Percentiles rank a stretch among this genome's conserved stretches.
phyloP scores from a whole-genome alignment of 1,140 invertebrate species.

The Diachasmimorpha longicaudata region DNA sequence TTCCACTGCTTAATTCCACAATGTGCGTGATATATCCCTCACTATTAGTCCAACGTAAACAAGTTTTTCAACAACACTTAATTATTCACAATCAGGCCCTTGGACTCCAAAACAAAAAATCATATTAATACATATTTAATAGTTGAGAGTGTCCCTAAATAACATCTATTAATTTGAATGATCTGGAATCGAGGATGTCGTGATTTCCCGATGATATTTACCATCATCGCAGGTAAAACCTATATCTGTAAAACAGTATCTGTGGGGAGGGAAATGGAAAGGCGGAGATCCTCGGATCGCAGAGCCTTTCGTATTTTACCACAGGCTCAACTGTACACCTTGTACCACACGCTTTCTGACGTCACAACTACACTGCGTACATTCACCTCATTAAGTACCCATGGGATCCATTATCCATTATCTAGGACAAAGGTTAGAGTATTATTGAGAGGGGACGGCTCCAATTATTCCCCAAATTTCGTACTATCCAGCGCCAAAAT shows the following conservation, averaged over 20 bases:
- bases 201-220: no score
- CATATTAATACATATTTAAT: no score
- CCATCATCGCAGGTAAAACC: no score
- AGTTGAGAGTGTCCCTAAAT: no score
- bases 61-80: no score
- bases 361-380: conserved; percentile 29
- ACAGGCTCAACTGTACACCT: conserved; percentile 20
- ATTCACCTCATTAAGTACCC: conserved; percentile 31
- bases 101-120: no score
- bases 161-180: no score
- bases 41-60: no score
- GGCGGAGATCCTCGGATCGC: conserved; percentile 10
- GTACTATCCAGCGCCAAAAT: neutral
- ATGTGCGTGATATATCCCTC: no score
- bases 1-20: no score
- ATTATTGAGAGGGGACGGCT: neutral
- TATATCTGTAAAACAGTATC: neutral
- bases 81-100: no score
- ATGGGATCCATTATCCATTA: conserved; percentile 16
- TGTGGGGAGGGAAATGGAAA: conserved; percentile 24
- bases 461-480: neutral
- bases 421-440: conserved; percentile 29
- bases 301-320: conserved; percentile 18
- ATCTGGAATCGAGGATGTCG: no score
- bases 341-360: conserved; percentile 23